Evolutionary conservation across 2,113 vertebrate species (phyloP).

Genomic region (Grantiella picta): DNA sequence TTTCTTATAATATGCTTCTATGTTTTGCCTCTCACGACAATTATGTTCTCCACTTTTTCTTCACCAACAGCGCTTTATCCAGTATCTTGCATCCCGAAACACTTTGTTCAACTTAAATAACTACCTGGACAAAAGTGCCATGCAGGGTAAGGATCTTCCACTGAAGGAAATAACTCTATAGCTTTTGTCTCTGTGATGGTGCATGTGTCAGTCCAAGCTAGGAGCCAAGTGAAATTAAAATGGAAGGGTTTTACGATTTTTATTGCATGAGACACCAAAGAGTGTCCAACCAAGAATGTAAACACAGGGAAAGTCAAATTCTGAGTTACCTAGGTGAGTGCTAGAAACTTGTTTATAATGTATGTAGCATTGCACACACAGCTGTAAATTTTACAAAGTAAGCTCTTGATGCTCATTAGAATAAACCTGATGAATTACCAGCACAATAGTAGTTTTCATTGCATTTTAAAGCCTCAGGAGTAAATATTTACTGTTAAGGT

Average conservation of each 20-base stretch:
- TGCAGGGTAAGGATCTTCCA: conserved; percentile 81
- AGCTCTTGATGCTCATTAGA: neutral
- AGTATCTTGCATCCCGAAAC: conserved; percentile 92
- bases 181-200: neutral
- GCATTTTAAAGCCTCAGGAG: neutral
- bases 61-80: conserved; percentile 86
- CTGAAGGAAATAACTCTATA: neutral
- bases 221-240: neutral
- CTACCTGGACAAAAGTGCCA: conserved; percentile 92
- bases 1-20: neutral
- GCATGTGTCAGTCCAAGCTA: neutral
- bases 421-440: neutral
- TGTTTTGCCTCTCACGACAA: neutral
- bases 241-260: neutral
- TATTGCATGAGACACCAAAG: neutral
- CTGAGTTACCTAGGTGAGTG: neutral
- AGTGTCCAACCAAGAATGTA: neutral
- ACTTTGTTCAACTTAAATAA: conserved; percentile 96
- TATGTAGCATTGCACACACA: neutral
- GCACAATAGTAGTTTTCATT: neutral
- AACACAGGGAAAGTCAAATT: neutral
- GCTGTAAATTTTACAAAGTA: neutral
- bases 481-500: neutral
- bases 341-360: neutral
- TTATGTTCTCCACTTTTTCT: neutral